Evolutionary conservation across 2,888 invertebrate species (phyloP).

Genomic region (Sipha maydis): DNA sequence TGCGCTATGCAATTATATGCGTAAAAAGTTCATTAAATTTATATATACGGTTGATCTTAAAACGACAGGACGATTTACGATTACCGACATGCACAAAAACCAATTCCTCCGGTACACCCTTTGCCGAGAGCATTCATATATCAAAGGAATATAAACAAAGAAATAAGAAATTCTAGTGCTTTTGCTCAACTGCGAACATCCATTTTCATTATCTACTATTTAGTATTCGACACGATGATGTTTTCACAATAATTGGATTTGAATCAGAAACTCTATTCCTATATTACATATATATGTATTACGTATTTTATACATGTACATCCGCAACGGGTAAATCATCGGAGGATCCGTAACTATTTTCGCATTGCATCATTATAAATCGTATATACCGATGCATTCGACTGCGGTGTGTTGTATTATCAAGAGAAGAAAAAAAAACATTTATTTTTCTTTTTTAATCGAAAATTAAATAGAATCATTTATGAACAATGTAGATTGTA

Average conservation of each 20-base stretch:
- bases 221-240: not conserved
- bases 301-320: not conserved
- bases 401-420: not conserved
- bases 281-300: not conserved
- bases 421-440: not conserved
- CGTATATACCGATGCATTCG: not conserved
- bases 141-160: not conserved
- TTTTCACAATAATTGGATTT: constrained; percentile 20
- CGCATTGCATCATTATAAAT: not conserved
- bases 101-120: too few species aligned
- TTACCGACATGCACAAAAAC: not conserved
- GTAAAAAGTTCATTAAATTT: too few species aligned
- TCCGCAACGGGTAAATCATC: not conserved
- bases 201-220: not conserved
- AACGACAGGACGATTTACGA: not conserved
- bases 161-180: not conserved
- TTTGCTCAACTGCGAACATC: too few species aligned
- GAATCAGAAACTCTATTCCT: constrained; percentile 4
- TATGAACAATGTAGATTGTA: too few species aligned
- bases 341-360: not conserved
- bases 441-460: too few species aligned
- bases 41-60: too few species aligned
- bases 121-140: too few species aligned
- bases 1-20: too few species aligned
- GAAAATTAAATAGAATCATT: too few species aligned